These are phyloP conservation scores for Rotaria socialis DNA, from an alignment of 2,888 invertebrate species.

Conservation along the genomic window DNA sequence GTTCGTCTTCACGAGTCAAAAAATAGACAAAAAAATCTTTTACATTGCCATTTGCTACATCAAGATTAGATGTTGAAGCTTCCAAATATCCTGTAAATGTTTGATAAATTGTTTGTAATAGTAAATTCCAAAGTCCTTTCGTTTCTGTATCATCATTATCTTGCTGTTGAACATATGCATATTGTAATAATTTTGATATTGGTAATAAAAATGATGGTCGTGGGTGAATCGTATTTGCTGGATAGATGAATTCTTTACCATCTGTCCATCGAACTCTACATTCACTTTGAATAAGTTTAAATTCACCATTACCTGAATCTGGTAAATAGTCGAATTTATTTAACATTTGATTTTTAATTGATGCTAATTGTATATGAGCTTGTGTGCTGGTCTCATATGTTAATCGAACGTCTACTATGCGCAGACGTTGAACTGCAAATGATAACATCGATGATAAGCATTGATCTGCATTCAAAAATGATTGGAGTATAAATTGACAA, in stretches of 20 bases:
- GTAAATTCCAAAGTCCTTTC: neutral
- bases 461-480: neutral
- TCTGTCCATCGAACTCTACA: slow-evolving; percentile 1
- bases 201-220: neutral
- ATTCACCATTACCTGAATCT: neutral
- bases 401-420: neutral
- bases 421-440: neutral
- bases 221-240: neutral
- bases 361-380: neutral
- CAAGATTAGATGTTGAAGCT: neutral
- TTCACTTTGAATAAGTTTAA: neutral
- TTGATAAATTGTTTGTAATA: neutral
- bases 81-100: neutral
- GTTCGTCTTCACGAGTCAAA: neutral
- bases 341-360: neutral
- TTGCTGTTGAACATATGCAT: neutral
- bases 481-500: neutral
- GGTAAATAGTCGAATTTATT: neutral
- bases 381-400: neutral
- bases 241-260: neutral
- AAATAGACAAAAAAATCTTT: slow-evolving; percentile 1
- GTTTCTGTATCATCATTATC: neutral
- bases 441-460: neutral
- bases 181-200: neutral
- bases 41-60: neutral